A percentile compares a stretch with the other conserved stretches of the same genome.
Evolutionary conservation across 1,140 invertebrate genomes (phyloP).

Genomic region (Pomacea maculata): DNA sequence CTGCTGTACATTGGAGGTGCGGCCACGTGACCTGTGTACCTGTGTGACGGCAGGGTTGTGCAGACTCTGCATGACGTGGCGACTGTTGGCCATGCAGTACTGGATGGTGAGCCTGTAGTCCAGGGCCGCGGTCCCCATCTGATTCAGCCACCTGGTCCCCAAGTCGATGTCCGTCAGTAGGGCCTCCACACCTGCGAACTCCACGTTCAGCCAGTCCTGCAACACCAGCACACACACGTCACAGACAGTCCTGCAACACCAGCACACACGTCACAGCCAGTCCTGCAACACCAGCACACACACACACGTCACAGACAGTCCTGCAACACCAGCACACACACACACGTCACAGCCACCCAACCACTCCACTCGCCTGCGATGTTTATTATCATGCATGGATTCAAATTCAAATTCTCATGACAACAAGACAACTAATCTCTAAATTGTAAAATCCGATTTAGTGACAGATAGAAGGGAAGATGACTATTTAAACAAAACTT

Average conservation of each 20-base stretch:
- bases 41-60: conserved; percentile 44
- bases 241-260: neutral
- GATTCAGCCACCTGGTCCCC: conserved; percentile 42
- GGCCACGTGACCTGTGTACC: conserved; percentile 21
- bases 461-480: too few species aligned
- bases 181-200: conserved; percentile 34
- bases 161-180: conserved; percentile 30
- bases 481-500: too few species aligned
- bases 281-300: neutral
- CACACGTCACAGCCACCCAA: neutral
- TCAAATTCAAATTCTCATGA: too few species aligned
- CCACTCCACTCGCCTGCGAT: neutral
- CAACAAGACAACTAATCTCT: too few species aligned
- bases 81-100: conserved; percentile 48
- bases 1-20: too few species aligned
- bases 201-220: conserved; percentile 47
- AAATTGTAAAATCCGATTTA: too few species aligned
- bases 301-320: neutral
- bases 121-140: conserved; percentile 40
- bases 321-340: neutral
- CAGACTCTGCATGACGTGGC: conserved; percentile 40
- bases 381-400: too few species aligned
- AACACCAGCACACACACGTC: neutral
- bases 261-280: neutral
- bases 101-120: conserved; percentile 39